A percentile compares a stretch with the other conserved stretches of the same genome.
These are phyloP conservation scores for Acrocephalus arundinaceus DNA, from an alignment of 2,113 vertebrate genomes.

Conservation along the genomic window DNA sequence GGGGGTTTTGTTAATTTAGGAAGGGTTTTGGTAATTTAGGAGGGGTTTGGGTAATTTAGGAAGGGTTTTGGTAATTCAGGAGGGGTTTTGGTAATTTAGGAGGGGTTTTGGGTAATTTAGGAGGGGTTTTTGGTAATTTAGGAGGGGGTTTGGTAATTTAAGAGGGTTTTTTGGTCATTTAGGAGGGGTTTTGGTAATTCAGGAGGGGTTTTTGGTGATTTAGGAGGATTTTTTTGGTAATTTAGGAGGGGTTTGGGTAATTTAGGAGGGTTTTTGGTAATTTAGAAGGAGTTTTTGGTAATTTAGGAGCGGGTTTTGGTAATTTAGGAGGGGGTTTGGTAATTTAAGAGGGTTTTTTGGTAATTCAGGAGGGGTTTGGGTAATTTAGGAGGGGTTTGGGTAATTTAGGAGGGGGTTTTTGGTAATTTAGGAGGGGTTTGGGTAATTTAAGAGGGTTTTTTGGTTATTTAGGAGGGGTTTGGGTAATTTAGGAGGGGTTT, in stretches of 20 bases:
- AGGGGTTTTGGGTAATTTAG: not conserved
- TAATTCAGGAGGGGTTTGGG: not conserved
- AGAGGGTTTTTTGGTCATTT: not conserved
- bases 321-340: not conserved
- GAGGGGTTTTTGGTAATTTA: not conserved
- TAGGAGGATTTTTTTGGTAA: not conserved
- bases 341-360: not conserved
- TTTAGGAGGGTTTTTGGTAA: not conserved
- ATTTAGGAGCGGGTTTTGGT: not conserved
- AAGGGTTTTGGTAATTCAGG: not conserved
- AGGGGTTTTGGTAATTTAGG: not conserved
- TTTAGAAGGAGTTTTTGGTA: not conserved
- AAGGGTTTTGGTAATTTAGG: not conserved
- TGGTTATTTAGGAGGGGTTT: not conserved
- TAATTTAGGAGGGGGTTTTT: not conserved
- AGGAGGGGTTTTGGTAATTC: not conserved
- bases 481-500: not conserved
- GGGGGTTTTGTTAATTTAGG: not conserved
- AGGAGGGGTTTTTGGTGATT: not conserved
- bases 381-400: not conserved
- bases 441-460: not conserved
- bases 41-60: not conserved
- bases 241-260: not conserved
- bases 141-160: not conserved
- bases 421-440: not conserved